Base-by-base conservation (phyloP, 2,113 vertebrate genomes). In the Gasterosteus aculeatus region DNA sequence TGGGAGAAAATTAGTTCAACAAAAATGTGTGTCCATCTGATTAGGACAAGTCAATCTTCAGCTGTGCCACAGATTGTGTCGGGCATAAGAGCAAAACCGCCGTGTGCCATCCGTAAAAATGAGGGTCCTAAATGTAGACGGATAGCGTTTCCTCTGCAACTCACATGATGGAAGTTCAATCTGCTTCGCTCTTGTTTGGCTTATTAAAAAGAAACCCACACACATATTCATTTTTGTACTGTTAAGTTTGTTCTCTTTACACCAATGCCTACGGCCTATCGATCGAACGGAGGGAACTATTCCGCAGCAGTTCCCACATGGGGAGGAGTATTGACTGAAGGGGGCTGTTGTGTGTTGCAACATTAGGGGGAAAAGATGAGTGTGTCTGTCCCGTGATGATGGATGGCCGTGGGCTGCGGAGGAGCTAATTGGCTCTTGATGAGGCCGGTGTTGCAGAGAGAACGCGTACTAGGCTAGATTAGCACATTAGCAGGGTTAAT, bases 381-480 rank as follows among this genome's bases (percentile, higher is more conserved):
- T 33, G 77, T 89, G 90, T 89, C 91, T 89, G 85, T 88, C 77
- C 81, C 18, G 73, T 78, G 87, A 90, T 93, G 92, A 93, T 93
- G 91, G 89, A 93, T 93, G 87, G 83, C 86, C 68, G 42, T 75
- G 80, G 83, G 86, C 85, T 87, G 82, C 78, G 18, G 79, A 88
- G 81, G 83, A 87, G 76, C 86, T 93, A 93, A 93, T 92, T 92
- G 88, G 87, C 88, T 89, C 86, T 89, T 92, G 92, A 93, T 92
- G 91, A 92, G 89, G 85, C 86, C 85, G 81, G 86, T 90, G 87
- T 92, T 91, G 89, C 90, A 87, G 83, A 84, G 87, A 88, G 77
- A 86, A 91, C 86, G 70, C 72, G 44, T 82, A 87, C 79, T 78
- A 78, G 76, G 70, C 87, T 80, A 88, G 82, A 93, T 93, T 93